Base-by-base conservation (phyloP, 1,140 invertebrate species). In the Whitmania pigra region DNA sequence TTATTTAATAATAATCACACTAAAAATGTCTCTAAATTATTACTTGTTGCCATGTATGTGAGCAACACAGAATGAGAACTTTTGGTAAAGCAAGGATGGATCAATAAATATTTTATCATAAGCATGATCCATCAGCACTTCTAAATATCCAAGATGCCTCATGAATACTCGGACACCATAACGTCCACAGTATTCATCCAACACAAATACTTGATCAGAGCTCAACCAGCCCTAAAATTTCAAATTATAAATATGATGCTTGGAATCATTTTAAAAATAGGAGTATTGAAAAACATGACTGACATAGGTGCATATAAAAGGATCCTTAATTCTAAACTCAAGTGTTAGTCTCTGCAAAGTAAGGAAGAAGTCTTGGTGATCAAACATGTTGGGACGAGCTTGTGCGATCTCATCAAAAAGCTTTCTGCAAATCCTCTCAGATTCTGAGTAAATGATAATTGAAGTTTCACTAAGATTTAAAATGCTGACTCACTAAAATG, bases 361-460 rank as follows among this genome's bases (percentile, higher is more conserved):
- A 25, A 89, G 90, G 82, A 99, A 99, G 54, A 97, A 83, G 70
- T 87, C 87, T 69, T 93, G 90, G 80, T 99, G 96, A 78, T 95
- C 92, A 83, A 93, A 97, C 82, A 89, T 91, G 80, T 93, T 95
- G 3, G 96, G 95, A 86, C 99, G 94, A 9, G 94, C 94, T 77
- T 93, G 93, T 75, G 99, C 97, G 81, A 91, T 97, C 81, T 98
- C 95, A 80, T 99, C 96, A 92, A 99, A 94, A 43, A 95, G 95
- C 83, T 97, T 94, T 81, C 98, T 98, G 63, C 92, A 87, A 0
- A 94, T 94, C 80, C 94, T 87, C 79, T 99, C 95, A 69, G 94
- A 91, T 86, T 97, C 92, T 82, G 22, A 13, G 18, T 6, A 49
- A 49, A 49, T 49, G 13, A 49, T 17, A 17, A 49, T 17, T 49